phyloP scores from a whole-genome alignment of 2,797 vertebrate genomes.

The Sebastes hubbsi region DNA sequence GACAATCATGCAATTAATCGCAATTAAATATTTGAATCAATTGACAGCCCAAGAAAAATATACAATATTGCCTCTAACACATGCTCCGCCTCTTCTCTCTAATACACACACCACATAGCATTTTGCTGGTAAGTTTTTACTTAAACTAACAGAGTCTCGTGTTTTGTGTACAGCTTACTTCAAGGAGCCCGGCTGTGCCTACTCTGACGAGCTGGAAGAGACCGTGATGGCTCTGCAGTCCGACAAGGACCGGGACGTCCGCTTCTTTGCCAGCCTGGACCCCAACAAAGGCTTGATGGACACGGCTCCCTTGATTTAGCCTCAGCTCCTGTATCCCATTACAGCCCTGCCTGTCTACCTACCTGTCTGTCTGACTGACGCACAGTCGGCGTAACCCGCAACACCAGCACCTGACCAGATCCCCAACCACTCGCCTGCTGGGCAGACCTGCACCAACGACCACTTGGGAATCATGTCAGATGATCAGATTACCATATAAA shows the following conservation, averaged over 20 bases:
- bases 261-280: constrained; percentile 90
- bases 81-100: background rate
- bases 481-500: constrained; percentile 13
- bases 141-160: background rate
- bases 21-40: too few species aligned
- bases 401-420: constrained; percentile 77
- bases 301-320: constrained; percentile 81
- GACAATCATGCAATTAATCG: too few species aligned
- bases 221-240: constrained; percentile 87
- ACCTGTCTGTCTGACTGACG: constrained; percentile 57
- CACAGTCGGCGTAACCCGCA: constrained; percentile 56
- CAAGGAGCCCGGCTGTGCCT: constrained; percentile 90
- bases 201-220: constrained; percentile 89
- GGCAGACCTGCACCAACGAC: constrained; percentile 53
- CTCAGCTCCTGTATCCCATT: constrained; percentile 8
- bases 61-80: background rate
- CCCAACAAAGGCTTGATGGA: constrained; percentile 81
- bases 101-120: background rate
- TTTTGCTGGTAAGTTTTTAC: background rate
- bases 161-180: constrained; percentile 83
- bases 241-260: constrained; percentile 90
- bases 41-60: too few species aligned
- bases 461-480: constrained; percentile 50
- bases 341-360: constrained; percentile 64
- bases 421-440: constrained; percentile 54